These are phyloP conservation scores for Sebastolobus alascanus DNA, from an alignment of 2,797 vertebrate genomes.

Conservation along the genomic window DNA sequence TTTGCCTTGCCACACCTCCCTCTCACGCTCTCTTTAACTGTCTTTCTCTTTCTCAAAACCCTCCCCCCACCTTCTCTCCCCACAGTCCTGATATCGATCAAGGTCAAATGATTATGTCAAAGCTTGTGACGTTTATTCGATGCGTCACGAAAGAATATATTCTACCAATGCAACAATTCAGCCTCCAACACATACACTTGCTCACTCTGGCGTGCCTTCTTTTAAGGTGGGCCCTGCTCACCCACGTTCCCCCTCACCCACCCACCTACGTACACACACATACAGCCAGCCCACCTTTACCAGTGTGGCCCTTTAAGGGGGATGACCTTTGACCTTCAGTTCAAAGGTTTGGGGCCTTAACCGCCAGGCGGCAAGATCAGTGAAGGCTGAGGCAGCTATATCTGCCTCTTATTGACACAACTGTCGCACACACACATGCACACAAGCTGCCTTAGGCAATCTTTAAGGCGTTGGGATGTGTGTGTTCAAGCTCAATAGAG, in stretches of 20 bases:
- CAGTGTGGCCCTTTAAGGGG: conserved; percentile 71
- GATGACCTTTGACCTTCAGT: conserved; percentile 66
- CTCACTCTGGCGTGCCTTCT: background rate
- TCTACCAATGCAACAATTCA: background rate
- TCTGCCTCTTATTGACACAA: conserved; percentile 68
- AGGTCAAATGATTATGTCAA: conserved; percentile 60
- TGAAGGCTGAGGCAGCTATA: conserved; percentile 63
- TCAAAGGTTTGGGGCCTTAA: conserved; percentile 69
- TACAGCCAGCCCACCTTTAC: conserved; percentile 47
- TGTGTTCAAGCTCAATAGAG: conserved; percentile 31
- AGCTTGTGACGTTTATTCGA: conserved; percentile 59
- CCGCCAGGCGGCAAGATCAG: conserved; percentile 61
- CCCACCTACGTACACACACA: background rate
- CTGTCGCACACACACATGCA: conserved; percentile 39
- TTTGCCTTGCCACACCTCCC: background rate
- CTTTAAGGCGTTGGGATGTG: conserved; percentile 15
- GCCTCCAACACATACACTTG: background rate
- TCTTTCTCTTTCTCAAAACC: conserved; percentile 16
- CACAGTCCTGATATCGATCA: conserved; percentile 44
- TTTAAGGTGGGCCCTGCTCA: conserved; percentile 19
- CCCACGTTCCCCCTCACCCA: background rate
- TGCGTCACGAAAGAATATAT: conserved; percentile 49
- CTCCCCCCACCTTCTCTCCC: background rate
- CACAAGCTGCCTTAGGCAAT: conserved; percentile 33
- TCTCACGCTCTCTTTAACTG: background rate